These are phyloP conservation scores for Neria commutata DNA, from an alignment of 2,888 invertebrate species.

Conservation along the genomic window DNA sequence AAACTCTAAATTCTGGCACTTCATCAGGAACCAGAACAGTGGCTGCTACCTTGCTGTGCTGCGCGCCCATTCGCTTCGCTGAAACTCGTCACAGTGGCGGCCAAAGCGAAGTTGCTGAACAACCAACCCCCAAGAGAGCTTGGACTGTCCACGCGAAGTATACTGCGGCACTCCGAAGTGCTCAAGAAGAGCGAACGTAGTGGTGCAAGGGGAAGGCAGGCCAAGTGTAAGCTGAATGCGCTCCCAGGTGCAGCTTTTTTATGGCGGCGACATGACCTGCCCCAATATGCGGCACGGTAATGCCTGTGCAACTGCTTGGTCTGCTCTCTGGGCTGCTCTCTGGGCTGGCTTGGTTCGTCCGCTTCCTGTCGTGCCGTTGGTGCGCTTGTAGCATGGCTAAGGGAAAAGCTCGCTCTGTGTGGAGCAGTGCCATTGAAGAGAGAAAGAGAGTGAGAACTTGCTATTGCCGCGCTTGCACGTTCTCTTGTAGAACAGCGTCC, in stretches of 20 bases:
- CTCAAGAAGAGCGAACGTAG: background rate
- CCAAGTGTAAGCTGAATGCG: background rate
- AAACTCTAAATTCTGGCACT: too few species aligned
- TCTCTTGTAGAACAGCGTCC: too few species aligned
- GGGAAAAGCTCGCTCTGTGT: background rate
- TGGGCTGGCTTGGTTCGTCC: background rate
- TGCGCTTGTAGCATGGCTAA: background rate
- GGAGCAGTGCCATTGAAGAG: background rate
- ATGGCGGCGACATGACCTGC: constrained; percentile 17
- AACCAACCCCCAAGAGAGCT: background rate
- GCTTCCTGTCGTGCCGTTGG: background rate
- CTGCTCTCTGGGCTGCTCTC: background rate
- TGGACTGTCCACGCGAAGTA: background rate
- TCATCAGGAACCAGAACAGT: too few species aligned
- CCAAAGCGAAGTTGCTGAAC: background rate
- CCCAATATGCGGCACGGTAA: constrained; percentile 13
- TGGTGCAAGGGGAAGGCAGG: background rate
- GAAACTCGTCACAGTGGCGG: background rate
- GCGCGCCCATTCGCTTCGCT: background rate
- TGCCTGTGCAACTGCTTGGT: background rate
- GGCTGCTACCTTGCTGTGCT: background rate
- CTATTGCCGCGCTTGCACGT: background rate
- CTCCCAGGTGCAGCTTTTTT: background rate
- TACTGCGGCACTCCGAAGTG: background rate
- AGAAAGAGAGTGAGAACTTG: background rate